phyloP scores from a whole-genome alignment of 2,113 vertebrate species.

The Capricornis sumatraensis region DNA sequence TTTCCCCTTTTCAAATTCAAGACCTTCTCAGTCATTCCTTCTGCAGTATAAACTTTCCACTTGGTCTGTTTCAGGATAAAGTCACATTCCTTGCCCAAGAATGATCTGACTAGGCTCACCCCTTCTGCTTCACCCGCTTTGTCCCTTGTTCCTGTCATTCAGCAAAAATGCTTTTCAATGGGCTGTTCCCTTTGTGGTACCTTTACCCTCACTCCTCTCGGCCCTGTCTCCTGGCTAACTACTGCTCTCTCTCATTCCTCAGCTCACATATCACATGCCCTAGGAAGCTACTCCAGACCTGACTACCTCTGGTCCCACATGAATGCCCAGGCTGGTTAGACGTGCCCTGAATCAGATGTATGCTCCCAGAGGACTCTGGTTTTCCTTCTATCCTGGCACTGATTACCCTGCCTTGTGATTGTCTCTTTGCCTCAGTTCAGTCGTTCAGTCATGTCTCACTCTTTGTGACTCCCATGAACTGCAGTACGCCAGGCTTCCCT shows the following conservation, averaged over 20 bases:
- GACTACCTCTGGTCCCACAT: not conserved
- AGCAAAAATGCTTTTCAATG: not conserved
- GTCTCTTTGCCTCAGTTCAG: not conserved
- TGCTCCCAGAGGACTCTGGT: too few species aligned
- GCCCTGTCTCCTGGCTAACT: not conserved
- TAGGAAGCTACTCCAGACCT: not conserved
- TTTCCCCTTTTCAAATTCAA: not conserved
- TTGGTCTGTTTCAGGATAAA: not conserved
- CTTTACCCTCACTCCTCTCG: too few species aligned
- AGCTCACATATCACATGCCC: not conserved
- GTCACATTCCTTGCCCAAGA: not conserved
- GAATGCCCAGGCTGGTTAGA: not conserved
- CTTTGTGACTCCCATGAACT: not conserved
- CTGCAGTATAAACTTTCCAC: not conserved
- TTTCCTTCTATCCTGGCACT: not conserved
- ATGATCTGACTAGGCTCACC: not conserved
- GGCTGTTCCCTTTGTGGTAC: not conserved
- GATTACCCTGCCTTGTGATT: not conserved
- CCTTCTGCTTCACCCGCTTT: not conserved
- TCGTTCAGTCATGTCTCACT: rapidly evolving
- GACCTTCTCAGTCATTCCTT: not conserved
- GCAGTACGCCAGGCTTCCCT: not conserved
- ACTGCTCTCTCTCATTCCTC: not conserved
- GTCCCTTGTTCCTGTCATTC: not conserved
- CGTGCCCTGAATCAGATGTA: not conserved